These are phyloP conservation scores for Dynastes tityus DNA, from an alignment of 2,888 invertebrate species.

Conservation along the genomic window DNA sequence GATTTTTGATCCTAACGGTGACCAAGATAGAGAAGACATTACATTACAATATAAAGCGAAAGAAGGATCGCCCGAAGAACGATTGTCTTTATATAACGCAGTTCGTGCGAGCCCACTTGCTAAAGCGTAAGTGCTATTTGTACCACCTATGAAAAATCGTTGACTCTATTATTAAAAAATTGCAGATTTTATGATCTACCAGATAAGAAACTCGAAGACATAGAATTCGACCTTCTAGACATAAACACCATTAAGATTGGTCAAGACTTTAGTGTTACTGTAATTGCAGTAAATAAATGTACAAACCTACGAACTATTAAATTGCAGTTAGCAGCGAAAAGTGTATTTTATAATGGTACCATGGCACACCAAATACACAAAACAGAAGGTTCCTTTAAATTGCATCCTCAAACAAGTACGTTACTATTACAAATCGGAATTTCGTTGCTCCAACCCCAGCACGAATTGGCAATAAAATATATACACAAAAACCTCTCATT, in stretches of 20 bases:
- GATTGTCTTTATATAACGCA: conserved; percentile 83
- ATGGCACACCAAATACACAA: conserved; percentile 81
- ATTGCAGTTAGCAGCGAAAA: conserved; percentile 78
- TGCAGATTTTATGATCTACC: conserved; percentile 77
- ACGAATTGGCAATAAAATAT: too few species aligned
- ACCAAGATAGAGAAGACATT: conserved; percentile 81
- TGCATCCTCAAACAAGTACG: conserved; percentile 79
- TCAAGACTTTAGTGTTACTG: conserved; percentile 78
- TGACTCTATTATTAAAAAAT: conserved; percentile 47
- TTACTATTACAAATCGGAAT: not conserved
- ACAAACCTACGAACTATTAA: conserved; percentile 77
- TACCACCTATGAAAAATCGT: not conserved
- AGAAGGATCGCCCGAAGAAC: conserved; percentile 83
- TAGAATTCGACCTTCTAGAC: conserved; percentile 79
- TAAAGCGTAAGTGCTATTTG: conserved; percentile 71
- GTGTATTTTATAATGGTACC: conserved; percentile 86
- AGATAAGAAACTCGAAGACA: conserved; percentile 74
- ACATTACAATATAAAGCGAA: conserved; percentile 80
- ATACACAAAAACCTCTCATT: too few species aligned
- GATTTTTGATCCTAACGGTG: conserved; percentile 81
- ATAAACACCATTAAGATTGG: conserved; percentile 82
- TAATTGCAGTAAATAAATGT: conserved; percentile 79
- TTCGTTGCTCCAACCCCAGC: too few species aligned
- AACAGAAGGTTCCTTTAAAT: conserved; percentile 77
- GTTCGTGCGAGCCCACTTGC: conserved; percentile 80